Evolutionary conservation across 2,113 vertebrate species (phyloP).

Genomic region (Thunnus thynnus): DNA sequence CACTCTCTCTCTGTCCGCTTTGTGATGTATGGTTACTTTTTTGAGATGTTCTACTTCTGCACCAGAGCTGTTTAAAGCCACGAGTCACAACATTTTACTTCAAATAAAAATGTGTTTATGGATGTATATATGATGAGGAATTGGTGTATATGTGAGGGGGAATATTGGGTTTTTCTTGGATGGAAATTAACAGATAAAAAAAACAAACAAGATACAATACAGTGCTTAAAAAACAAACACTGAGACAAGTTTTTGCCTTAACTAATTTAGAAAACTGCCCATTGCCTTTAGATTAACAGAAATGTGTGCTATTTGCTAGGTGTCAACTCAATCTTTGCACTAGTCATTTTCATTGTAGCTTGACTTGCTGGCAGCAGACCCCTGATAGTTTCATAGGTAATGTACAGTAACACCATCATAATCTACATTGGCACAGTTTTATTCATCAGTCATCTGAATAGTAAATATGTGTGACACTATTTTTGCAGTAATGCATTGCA

Average conservation of each 20-base stretch:
- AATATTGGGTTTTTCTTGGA: not conserved
- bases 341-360: not conserved
- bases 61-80: not conserved
- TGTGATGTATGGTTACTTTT: not conserved
- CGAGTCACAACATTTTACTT: slow-evolving; percentile 9
- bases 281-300: not conserved
- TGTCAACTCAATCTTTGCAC: not conserved
- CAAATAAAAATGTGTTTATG: not conserved
- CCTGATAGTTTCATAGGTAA: not conserved
- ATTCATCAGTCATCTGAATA: slow-evolving; percentile 5
- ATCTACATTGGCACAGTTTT: not conserved
- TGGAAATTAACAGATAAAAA: not conserved
- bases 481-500: not conserved
- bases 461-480: not conserved
- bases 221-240: not conserved
- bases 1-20: not conserved
- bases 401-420: not conserved
- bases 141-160: not conserved
- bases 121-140: slow-evolving; percentile 3
- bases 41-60: slow-evolving; percentile 5
- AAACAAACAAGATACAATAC: not conserved
- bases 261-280: not conserved
- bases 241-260: too few relatives aligned
- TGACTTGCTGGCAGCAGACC: not conserved
- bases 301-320: not conserved